A percentile compares a stretch with the other conserved stretches of the same genome.
Conservation (phyloP, 1,140 invertebrate genomes). For the Trissolcus basalis region DNA sequence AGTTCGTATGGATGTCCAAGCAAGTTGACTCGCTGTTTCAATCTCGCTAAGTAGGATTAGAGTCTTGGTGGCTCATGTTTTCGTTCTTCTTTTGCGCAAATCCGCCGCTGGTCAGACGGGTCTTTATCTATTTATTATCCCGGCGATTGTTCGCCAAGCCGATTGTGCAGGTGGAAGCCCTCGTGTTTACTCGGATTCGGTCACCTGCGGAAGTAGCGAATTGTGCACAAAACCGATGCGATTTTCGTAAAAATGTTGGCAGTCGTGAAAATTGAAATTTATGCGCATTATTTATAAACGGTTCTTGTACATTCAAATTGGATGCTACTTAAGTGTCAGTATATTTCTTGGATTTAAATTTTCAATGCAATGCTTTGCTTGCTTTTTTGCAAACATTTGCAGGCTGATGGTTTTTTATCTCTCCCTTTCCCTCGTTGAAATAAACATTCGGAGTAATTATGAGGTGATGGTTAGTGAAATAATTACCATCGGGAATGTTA, state of each 20-base stretch:
- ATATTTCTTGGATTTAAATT: conserved; percentile 40
- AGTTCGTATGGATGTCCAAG: conserved; percentile 54
- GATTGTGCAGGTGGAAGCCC: conserved; percentile 17
- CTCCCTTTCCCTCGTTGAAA: no score
- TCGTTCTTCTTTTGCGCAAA: conserved; percentile 46
- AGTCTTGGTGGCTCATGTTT: conserved; percentile 33
- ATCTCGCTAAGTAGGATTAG: conserved; percentile 59
- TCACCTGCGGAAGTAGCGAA: no score
- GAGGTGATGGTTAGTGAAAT: conserved; percentile 17
- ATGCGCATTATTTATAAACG: conserved; percentile 55
- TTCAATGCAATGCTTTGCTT: conserved; percentile 21
- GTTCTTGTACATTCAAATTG: conserved; percentile 41
- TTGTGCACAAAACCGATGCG: conserved; percentile 37
- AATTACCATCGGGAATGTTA: conserved; percentile 3
- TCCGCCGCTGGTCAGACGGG: conserved; percentile 31
- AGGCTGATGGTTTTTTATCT: no score
- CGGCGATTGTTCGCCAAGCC: conserved; percentile 40
- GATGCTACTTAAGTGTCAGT: conserved; percentile 27
- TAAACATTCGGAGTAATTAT: conserved; percentile 2
- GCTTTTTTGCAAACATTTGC: background rate
- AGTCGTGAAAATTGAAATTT: conserved; percentile 49
- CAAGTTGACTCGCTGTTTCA: conserved; percentile 48
- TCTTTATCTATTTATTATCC: conserved; percentile 57
- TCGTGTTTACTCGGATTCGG: background rate
- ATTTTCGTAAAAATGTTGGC: conserved; percentile 34